Evolutionary conservation across 1,140 invertebrate species (phyloP).

Genomic region (Ceratina australensis): DNA sequence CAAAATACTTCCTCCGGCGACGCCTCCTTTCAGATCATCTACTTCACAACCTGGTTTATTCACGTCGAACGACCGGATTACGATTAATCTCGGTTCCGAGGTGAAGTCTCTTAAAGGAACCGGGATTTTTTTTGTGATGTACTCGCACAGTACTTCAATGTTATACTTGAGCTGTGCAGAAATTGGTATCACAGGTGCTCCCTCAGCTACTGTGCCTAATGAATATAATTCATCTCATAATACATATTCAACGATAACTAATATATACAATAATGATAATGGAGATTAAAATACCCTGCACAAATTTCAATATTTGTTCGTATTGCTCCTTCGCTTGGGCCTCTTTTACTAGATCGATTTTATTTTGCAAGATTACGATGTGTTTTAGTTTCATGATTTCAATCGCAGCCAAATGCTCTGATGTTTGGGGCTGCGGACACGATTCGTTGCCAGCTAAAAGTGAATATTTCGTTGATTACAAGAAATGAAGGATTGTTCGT

Average conservation of each 20-base stretch:
- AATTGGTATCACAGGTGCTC: conserved; percentile 98
- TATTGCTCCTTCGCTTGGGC: conserved; percentile 99
- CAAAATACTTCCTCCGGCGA: conserved; percentile 98
- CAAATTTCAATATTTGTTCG: conserved; percentile 98
- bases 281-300: conserved; percentile 86
- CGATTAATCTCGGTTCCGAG: conserved; percentile 97
- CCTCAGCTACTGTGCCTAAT: conserved; percentile 97
- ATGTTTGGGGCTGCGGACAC: conserved; percentile 99
- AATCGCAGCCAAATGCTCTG: conserved; percentile 99
- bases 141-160: conserved; percentile 98
- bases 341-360: conserved; percentile 99
- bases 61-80: conserved; percentile 99
- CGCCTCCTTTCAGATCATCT: conserved; percentile 98
- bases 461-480: conserved; percentile 5
- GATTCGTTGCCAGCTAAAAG: conserved; percentile 94
- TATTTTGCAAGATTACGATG: conserved; percentile 99
- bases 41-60: conserved; percentile 99
- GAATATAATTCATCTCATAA: not conserved
- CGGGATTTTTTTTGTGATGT: conserved; percentile 98
- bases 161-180: conserved; percentile 99
- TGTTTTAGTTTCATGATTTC: conserved; percentile 99
- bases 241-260: not conserved
- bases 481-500: not conserved
- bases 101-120: conserved; percentile 97
- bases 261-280: not conserved